Evolutionary conservation across 2,888 invertebrate species (phyloP).

Genomic region (Stenolophus ochropezus): DNA sequence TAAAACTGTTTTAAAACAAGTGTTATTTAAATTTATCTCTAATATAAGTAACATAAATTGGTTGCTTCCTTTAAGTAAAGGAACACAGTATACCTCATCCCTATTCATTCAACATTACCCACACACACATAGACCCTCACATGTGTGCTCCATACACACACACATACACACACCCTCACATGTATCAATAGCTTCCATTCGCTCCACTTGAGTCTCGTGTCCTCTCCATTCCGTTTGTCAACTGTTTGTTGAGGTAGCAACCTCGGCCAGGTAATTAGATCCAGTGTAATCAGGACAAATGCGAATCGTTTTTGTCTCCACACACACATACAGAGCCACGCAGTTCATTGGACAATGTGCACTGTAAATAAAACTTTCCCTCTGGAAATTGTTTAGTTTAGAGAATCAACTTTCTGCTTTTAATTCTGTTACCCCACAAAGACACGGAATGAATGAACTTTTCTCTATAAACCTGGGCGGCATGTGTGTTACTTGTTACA

Average conservation of each 20-base stretch:
- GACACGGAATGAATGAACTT: neutral
- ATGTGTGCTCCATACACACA: neutral
- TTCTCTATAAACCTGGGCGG: neutral
- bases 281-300: slow-evolving; percentile 37
- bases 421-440: neutral
- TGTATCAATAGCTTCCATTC: neutral
- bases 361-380: slow-evolving; percentile 8
- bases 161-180: neutral
- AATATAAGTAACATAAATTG: no score
- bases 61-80: neutral
- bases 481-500: neutral
- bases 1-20: no score
- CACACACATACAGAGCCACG: neutral
- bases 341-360: slow-evolving; percentile 11
- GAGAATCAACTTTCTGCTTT: neutral
- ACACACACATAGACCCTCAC: neutral
- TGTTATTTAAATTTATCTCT: no score
- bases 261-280: slow-evolving; percentile 31
- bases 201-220: neutral
- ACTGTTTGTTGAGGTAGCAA: slow-evolving; percentile 30
- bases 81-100: neutral
- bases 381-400: slow-evolving; percentile 12
- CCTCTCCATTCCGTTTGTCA: slow-evolving; percentile 7
- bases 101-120: neutral
- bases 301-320: slow-evolving; percentile 25